Base-by-base conservation (phyloP, 2,888 invertebrate genomes). In the Chymomyza fuscimana region DNA sequence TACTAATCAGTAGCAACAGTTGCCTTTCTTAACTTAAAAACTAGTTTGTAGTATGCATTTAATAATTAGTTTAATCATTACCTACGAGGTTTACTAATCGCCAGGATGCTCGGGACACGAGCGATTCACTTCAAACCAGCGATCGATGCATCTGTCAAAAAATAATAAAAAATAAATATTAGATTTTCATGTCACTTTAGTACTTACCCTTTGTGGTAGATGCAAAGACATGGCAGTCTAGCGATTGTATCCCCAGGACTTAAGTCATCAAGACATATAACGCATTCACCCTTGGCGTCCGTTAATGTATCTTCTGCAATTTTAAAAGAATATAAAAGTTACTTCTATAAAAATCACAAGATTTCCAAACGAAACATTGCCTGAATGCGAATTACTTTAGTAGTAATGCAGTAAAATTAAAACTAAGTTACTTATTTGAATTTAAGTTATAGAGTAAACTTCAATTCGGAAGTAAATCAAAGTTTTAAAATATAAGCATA, bases 91-190 rank as follows among this genome's bases (percentile, higher is more conserved):
- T 77, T 80, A 93, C 94, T 95, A 98, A 94, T 98, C 98, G 89
- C 97, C 96, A 87, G 99, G 99, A 93, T 99, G 99, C 93, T 99
- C 99, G 67, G 99, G 99, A 94, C 99, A 99, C 90, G 97, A 97
- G 93, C 99, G 96, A 94, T 99, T 99, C 92, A 98, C 97, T 93
- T 98, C 97, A 93, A 99, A 99, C 99, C 99, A 99, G 93, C 96
- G 96, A 94, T 99, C 99, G 93, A 99, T 99, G 94, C 99, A 99
- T 92, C 98, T 99, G 94, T 63, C 95, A 94, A 74, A 69, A 0
- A 51, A n/a, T 4, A 62, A 32, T 2, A 64, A 32, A 59, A 19
- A 29, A 50, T 63, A n/a, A 0, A 46, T 50, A 46, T 19, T 40
- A n/a, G 16, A n/a, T 40, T 40, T 40, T 46, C n/a, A 62, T 22